Conservation (phyloP, 1,140 invertebrate genomes). For the Colletes gigas region DNA sequence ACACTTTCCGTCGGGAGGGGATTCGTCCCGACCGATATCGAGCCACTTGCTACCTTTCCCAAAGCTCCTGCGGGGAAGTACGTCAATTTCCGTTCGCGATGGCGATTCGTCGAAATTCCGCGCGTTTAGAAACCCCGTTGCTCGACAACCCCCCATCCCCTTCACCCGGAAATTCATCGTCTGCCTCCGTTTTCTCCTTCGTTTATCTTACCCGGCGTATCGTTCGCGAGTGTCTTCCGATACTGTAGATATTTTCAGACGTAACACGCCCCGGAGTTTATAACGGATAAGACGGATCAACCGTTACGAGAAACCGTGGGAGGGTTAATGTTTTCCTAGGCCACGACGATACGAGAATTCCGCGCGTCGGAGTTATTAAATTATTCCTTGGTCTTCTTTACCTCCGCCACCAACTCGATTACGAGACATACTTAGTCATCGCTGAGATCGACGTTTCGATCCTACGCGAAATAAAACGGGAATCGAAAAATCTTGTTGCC, state of each 20-base stretch:
- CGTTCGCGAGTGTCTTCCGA: conserved; percentile 9
- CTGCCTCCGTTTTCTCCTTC: not conserved
- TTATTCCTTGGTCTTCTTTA: not conserved
- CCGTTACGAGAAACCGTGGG: not conserved
- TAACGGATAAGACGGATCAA: not conserved
- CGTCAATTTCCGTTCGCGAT: conserved; percentile 51
- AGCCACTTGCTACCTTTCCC: conserved; percentile 7
- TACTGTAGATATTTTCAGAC: conserved; percentile 33
- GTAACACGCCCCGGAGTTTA: conserved; percentile 1
- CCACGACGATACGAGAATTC: not conserved
- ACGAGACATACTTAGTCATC: too few species aligned
- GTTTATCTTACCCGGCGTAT: conserved; percentile 4
- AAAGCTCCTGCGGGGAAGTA: conserved; percentile 44
- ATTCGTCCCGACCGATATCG: conserved; percentile 22
- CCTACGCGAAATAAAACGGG: too few species aligned
- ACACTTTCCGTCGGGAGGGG: conserved; percentile 23
- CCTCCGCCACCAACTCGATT: too few species aligned
- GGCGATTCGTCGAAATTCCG: conserved; percentile 44
- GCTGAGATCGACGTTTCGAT: too few species aligned
- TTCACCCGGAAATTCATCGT: conserved; percentile 41
- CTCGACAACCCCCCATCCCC: not conserved
- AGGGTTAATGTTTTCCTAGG: not conserved
- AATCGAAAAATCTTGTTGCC: too few species aligned
- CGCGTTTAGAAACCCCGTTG: conserved; percentile 5
- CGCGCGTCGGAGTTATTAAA: not conserved